Evolutionary conservation across 1,140 invertebrate species (phyloP).

Genomic region (Trichonephila clavipes): DNA sequence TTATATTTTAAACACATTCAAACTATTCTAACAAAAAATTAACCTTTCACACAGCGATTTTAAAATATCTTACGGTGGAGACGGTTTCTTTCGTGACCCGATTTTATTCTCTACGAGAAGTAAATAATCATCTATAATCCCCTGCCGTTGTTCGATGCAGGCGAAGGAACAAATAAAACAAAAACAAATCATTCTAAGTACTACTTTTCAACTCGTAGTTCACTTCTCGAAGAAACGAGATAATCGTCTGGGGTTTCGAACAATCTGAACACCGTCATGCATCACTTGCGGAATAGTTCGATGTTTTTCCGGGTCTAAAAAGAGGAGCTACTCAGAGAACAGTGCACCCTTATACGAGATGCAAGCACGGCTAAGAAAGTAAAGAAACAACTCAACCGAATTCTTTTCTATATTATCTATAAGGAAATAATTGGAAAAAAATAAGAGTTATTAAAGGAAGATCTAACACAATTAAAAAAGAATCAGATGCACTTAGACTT

Average conservation of each 20-base stretch:
- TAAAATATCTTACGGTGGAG: not conserved
- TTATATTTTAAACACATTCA: too few species aligned
- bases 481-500: too few species aligned
- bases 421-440: too few species aligned
- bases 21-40: too few species aligned
- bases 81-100: not conserved
- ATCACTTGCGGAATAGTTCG: not conserved
- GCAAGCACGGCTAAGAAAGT: too few species aligned
- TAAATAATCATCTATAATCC: not conserved
- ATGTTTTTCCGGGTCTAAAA: not conserved
- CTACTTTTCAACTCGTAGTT: not conserved
- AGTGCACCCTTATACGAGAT: not conserved
- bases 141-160: not conserved
- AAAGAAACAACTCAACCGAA: too few species aligned
- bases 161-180: not conserved
- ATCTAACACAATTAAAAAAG: too few species aligned
- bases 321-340: not conserved
- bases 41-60: not conserved
- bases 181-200: conserved; percentile 9
- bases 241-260: conserved; percentile 4
- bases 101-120: not conserved
- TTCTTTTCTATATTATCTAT: too few species aligned
- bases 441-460: too few species aligned
- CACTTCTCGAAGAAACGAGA: not conserved
- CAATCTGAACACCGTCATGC: not conserved